phyloP scores from a whole-genome alignment of 1,140 invertebrate genomes.

The Neocloeon triangulifer region DNA sequence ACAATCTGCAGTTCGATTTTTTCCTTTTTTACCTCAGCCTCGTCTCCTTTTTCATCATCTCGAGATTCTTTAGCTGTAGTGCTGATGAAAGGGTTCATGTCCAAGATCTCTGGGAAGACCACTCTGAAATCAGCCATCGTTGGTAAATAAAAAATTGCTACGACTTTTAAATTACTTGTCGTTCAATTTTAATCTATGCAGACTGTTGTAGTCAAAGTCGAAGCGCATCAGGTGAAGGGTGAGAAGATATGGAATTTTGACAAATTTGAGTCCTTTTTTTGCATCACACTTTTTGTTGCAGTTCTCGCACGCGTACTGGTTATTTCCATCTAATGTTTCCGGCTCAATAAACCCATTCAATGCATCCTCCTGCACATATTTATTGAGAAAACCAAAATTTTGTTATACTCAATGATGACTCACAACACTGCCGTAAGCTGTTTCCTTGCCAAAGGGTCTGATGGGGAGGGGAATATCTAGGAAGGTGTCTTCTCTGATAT shows the following conservation, averaged over 20 bases:
- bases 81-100: constrained; percentile 55
- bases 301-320: constrained; percentile 77
- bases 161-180: constrained; percentile 61
- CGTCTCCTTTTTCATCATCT: constrained; percentile 14
- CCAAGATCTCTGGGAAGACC: constrained; percentile 57
- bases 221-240: constrained; percentile 78
- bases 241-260: constrained; percentile 69
- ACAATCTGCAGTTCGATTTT: no score
- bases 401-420: constrained; percentile 12
- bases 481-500: constrained; percentile 63
- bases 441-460: constrained; percentile 54
- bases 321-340: constrained; percentile 63
- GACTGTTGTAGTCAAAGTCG: constrained; percentile 72
- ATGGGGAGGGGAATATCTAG: constrained; percentile 77
- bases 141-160: constrained; percentile 7
- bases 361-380: constrained; percentile 46
- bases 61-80: constrained; percentile 10
- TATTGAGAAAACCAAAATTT: not conserved
- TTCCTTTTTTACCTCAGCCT: constrained; percentile 19
- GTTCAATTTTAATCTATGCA: constrained; percentile 76
- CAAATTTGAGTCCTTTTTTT: constrained; percentile 77
- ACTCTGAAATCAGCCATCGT: constrained; percentile 44
- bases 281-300: constrained; percentile 79
- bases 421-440: constrained; percentile 60
- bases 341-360: constrained; percentile 65